Evolutionary conservation across 2,888 invertebrate genomes (phyloP), one percentile per base, ranked within the genome.

Genomic region (Lymantria dispar): DNA sequence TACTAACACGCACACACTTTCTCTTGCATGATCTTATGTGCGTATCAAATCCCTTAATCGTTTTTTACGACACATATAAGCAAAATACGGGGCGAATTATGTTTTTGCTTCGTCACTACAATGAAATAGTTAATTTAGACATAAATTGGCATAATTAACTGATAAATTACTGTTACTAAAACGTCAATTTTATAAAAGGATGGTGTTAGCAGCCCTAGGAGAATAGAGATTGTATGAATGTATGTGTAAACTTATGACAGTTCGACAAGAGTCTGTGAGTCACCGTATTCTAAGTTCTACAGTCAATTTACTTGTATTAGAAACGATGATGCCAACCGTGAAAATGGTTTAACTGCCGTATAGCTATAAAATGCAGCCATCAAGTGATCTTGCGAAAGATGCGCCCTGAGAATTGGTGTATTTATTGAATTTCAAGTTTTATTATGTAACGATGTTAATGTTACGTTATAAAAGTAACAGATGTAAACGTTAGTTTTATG

Each of bases 331-430:
- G 48, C 65, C 64, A 70, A 52, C 66, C 69, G 66, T 72, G 68
- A 64, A 69, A 76, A 72, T 64, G 69, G 70, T 68, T 77, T 74
- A 72, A 77, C 73, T 70, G 56, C 57, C 52, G 58, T 52, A 68
- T 29, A 61, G 76, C 63, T 72, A 76, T 76, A 76, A 78, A 75
- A 68, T 73, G 75, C 76, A 76, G 68, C 60, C 68, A 70, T 71
- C 69, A 73, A 74, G 56, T 45, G 53, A 50, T 57, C 63, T 52
- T 61, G 58, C 58, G 64, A 64, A 58, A 68, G 64, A 76, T 73
- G 73, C 68, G 73, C 68, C 60, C 43, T 50, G 66, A 64, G 74
- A 64, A 72, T 75, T 66, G 61, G 55, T 58, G 51, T 55, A 59
- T 68, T 68, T 71, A 76, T 74, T 69, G 72, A 76, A 71, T 70